Conservation (phyloP, 2,113 vertebrate species). For the Neogobius melanostomus region DNA sequence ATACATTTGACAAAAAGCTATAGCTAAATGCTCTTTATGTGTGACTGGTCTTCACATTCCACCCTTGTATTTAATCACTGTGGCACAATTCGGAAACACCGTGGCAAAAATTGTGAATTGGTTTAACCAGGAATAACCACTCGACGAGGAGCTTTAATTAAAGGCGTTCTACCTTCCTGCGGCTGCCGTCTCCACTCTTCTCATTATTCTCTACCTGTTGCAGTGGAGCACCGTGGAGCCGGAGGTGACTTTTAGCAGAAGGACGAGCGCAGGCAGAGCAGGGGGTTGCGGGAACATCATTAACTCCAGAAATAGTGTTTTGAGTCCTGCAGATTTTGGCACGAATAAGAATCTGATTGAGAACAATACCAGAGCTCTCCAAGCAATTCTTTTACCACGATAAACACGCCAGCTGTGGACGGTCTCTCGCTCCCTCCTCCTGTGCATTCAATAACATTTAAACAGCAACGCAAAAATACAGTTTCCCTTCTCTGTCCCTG, state of each 20-base stretch:
- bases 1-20: too few species aligned
- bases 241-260: not conserved
- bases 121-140: not conserved
- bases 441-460: not conserved
- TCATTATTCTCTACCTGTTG: constrained; percentile 8
- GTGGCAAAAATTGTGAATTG: not conserved
- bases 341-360: constrained; percentile 23
- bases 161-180: not conserved
- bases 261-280: not conserved
- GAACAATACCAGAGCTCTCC: constrained; percentile 1
- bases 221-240: not conserved
- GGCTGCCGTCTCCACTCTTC: constrained; percentile 1
- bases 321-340: constrained; percentile 18
- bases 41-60: too few species aligned
- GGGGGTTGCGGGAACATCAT: not conserved
- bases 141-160: not conserved
- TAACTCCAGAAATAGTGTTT: constrained; percentile 10
- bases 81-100: too few species aligned
- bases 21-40: too few species aligned
- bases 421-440: constrained; percentile 3
- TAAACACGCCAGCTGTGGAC: constrained; percentile 10
- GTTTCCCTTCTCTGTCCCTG: not conserved
- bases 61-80: too few species aligned
- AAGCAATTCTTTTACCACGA: constrained; percentile 12
- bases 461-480: not conserved